Base-by-base conservation (phyloP, 2,888 invertebrate genomes). In the Dusona sp. region DNA sequence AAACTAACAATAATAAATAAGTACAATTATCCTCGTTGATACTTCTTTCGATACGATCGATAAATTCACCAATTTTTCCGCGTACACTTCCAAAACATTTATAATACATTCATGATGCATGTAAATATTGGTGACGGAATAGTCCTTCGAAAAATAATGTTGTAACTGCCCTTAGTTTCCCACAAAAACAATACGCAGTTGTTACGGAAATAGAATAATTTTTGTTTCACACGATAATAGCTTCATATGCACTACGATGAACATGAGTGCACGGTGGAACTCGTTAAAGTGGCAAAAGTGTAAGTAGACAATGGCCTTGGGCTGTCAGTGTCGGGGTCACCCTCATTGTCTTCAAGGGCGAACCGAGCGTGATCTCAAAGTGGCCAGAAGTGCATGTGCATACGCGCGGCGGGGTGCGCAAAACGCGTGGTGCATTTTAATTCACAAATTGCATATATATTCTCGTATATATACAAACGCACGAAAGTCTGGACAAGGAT, bases 261-360 rank as follows among this genome's bases (percentile, higher is more conserved):
- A 11, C 25, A 8, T 61, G 25, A 9, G 16, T 61, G n/a, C 1
- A 25, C 2, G 45, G 25, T 33, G 22, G 16, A 22, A 54, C 79
- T 33, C 68, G 79, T 79, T 45, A 48, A 79, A 36, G 73, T 67
- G 65, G 81, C 85, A 64, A 78, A 73, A 73, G 54, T 11, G 25
- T 68, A 45, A 73, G 78, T 29, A 81, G 73, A 84, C 54, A 92
- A 92, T 65, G 93, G 90, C 93, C 93, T 93, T 92, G 92, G 89
- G 86, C 90, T 91, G 92, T 93, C 90, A 89, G 87, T 88, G 87
- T 85, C 87, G 89, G 90, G 92, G 90, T 92, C 92, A 92, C 88
- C 90, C 91, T 89, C 91, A 91, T 91, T 90, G 90, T 90, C 90
- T 91, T 89, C 90, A 91, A 92, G 92, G 91, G 92, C 88, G 87